phyloP scores from a whole-genome alignment of 1,140 invertebrate genomes.

The Oryctes rhinoceros region DNA sequence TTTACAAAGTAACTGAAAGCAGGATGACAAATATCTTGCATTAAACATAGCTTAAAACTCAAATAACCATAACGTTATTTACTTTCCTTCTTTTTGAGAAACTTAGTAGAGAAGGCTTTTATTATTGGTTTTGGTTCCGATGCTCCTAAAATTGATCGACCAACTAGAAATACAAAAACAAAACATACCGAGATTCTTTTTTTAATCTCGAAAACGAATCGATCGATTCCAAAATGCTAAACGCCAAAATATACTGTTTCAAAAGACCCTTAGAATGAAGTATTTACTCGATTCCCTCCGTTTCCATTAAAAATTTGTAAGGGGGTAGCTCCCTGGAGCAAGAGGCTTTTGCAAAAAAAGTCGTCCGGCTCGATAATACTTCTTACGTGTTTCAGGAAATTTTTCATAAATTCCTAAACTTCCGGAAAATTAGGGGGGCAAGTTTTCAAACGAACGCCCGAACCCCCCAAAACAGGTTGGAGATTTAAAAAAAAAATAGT shows the following conservation, averaged over 20 bases:
- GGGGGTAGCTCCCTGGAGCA: neutral
- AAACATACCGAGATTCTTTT: no score
- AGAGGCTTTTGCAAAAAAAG: neutral
- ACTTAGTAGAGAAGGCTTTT: neutral
- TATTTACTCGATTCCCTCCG: neutral
- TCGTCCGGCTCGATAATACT: neutral
- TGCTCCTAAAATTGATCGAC: no score
- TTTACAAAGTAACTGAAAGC: neutral
- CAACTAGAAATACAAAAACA: no score
- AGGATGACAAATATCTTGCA: no score
- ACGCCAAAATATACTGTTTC: neutral
- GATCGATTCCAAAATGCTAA: no score
- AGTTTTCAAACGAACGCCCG: no score
- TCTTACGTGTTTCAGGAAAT: conserved; percentile 16
- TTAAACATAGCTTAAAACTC: neutral
- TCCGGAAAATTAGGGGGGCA: no score
- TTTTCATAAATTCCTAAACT: neutral
- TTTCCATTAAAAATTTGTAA: neutral
- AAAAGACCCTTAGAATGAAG: neutral
- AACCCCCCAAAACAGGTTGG: no score
- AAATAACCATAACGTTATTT: neutral
- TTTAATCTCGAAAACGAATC: no score
- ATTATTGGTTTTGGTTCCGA: no score
- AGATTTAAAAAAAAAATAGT: no score
- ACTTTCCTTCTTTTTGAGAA: neutral